Evolutionary conservation across 2,888 invertebrate species (phyloP).

Genomic region (Creontiades dilutus): DNA sequence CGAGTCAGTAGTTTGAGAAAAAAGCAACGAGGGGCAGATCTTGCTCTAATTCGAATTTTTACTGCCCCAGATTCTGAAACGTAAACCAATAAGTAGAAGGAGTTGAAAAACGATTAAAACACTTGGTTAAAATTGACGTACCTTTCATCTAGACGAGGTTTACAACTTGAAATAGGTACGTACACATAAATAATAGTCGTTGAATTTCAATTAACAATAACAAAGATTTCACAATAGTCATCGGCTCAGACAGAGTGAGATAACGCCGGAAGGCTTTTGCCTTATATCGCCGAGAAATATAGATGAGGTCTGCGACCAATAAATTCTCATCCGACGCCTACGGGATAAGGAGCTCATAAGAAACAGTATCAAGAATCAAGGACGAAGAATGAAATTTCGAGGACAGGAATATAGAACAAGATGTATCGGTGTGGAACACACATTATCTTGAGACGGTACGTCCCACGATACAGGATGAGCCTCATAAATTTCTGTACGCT

Average conservation of each 20-base stretch:
- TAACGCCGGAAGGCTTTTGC: constrained; percentile 24
- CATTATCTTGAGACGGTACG: background rate
- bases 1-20: too few species aligned
- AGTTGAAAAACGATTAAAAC: too few species aligned
- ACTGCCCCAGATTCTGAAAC: too few species aligned
- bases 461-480: constrained; percentile 6
- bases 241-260: background rate
- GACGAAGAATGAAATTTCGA: background rate
- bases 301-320: background rate
- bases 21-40: too few species aligned
- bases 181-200: too few species aligned
- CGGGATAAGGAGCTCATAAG: background rate
- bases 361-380: constrained; percentile 7
- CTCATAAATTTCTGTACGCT: background rate
- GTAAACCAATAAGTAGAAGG: too few species aligned
- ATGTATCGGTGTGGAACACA: background rate
- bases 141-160: too few species aligned
- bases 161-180: too few species aligned
- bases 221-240: background rate
- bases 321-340: background rate
- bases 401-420: background rate
- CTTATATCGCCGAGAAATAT: constrained; percentile 3
- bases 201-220: background rate
- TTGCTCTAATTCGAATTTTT: too few species aligned
- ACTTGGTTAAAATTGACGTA: too few species aligned